Percentiles rank a stretch among this genome's conserved stretches.
These are phyloP conservation scores for Pithecia hirsuta DNA, from an alignment of 2,797 vertebrate genomes.

Conservation along the genomic window DNA sequence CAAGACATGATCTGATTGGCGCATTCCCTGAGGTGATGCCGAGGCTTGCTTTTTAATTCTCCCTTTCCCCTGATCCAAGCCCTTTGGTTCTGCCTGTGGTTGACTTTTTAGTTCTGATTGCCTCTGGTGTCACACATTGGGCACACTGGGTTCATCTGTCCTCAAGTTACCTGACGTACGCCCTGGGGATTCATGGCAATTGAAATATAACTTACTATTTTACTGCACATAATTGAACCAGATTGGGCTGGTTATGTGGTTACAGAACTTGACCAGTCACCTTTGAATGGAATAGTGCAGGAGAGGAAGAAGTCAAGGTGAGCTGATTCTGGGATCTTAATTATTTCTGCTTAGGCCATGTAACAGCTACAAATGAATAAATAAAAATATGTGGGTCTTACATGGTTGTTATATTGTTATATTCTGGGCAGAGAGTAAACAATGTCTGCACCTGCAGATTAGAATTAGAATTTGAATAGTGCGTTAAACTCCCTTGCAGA, in stretches of 20 bases:
- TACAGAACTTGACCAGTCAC: not conserved
- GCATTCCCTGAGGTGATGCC: not conserved
- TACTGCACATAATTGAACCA: not conserved
- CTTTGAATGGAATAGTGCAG: not conserved
- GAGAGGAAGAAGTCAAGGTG: not conserved
- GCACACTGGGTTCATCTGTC: not conserved
- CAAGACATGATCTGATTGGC: not conserved
- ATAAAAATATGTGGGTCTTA: not conserved
- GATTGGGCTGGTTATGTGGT: not conserved
- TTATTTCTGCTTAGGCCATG: not conserved
- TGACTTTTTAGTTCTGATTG: not conserved
- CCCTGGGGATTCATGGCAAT: not conserved
- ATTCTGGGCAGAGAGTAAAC: not conserved
- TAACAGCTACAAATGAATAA: not conserved
- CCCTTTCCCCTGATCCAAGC: not conserved
- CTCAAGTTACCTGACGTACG: not conserved
- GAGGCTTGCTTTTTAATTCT: not conserved
- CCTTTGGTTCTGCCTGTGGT: not conserved
- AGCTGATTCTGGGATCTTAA: not conserved
- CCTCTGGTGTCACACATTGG: not conserved
- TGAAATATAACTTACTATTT: not conserved
- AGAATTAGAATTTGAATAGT: conserved; percentile 32
- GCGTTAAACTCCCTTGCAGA: not conserved
- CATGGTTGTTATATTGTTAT: not conserved
- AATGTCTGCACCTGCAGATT: not conserved